phyloP scores from a whole-genome alignment of 2,888 invertebrate species.

The Ptilodon capucinus region DNA sequence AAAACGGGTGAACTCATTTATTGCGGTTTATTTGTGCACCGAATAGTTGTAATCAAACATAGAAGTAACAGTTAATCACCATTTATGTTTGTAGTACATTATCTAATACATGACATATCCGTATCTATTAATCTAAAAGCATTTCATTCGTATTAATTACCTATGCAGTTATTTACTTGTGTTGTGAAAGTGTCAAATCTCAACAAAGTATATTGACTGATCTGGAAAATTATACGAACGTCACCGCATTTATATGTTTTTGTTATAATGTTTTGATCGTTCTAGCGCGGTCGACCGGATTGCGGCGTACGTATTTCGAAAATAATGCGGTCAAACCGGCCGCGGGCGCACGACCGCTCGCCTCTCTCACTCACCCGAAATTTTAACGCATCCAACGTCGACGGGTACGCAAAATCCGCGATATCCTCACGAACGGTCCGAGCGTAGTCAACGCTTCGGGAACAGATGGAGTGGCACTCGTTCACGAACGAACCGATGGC shows the following conservation, averaged over 20 bases:
- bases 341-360: conserved; percentile 70
- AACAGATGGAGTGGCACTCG: conserved; percentile 70
- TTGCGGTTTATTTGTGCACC: not conserved
- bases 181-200: conserved; percentile 34
- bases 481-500: conserved; percentile 67
- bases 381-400: conserved; percentile 80
- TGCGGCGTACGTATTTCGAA: conserved; percentile 79
- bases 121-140: not conserved
- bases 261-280: conserved; percentile 79
- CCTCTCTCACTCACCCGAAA: conserved; percentile 80
- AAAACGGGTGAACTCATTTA: conserved; percentile 15
- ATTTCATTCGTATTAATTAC: not conserved
- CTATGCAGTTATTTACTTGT: not conserved
- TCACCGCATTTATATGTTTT: conserved; percentile 64
- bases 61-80: no score
- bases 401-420: conserved; percentile 69
- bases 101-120: no score
- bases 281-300: conserved; percentile 76
- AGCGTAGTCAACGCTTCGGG: conserved; percentile 69
- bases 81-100: no score
- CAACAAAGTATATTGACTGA: conserved; percentile 33
- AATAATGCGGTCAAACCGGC: conserved; percentile 82
- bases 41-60: no score
- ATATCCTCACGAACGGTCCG: conserved; percentile 48
- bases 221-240: conserved; percentile 44